Evolutionary conservation across 2,113 vertebrate genomes (phyloP), one percentile per base, ranked within the genome.

Genomic region (Otus sunia): DNA sequence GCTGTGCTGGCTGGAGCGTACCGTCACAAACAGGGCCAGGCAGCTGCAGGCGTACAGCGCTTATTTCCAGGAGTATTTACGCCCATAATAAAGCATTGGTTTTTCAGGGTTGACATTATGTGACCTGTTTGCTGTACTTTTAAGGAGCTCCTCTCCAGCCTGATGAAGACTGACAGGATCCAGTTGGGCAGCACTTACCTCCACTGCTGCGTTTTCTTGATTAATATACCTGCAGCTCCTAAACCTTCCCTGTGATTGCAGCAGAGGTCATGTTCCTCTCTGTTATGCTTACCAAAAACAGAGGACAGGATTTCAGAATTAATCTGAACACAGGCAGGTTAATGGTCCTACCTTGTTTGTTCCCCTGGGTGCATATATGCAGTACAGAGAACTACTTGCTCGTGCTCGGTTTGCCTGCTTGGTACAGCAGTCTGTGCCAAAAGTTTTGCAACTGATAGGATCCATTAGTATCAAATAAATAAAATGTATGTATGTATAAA

Each of bases 91-190:
- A 87, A 78, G 66, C 45, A 1, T 5, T 55, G 80, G 73, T 81
- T 96, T 45, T 45, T 58, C 86, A 9, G 18, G 34, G 77, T 12
- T 95, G 84, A 85, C 69, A 3, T 66, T 68, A 47, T 25, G 69
- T 72, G 83, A 90, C 95, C 89, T 62, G 62, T 79, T 87, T 39
- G 74, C 71, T 94, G 77, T 71, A 39, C 89, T 94, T 82, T 50
- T 73, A 92, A 94, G 92, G 86, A 85, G 92, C 75, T 87, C 16
- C 80, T 85, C 74, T 94, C 49, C 53, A 66, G 73, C 30, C 66
- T 95, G 71, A 85, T 91, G 88, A 87, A 81, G 92, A 88, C 76
- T 90, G 96, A 88, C 66, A 86, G 91, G 74, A 89, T 89, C 84
- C 91, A 59, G 84, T 62, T 90, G 92, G 77, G 89, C 63, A 66